These are phyloP conservation scores for Cryptoblepharus egeriae DNA, from an alignment of 2,797 vertebrate species.

Conservation along the genomic window DNA sequence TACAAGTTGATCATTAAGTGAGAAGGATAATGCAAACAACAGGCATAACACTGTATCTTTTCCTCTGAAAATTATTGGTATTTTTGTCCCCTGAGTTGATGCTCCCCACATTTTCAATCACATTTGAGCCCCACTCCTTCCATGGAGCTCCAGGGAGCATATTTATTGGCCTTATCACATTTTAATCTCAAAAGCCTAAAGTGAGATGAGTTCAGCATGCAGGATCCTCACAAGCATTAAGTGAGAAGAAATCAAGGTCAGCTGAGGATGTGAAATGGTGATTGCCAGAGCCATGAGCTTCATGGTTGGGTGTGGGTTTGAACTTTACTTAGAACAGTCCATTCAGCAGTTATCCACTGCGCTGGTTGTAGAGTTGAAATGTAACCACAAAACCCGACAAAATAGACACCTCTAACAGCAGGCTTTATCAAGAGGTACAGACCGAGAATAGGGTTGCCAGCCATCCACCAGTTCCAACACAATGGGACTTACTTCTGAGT, in stretches of 20 bases:
- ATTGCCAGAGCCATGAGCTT: not conserved
- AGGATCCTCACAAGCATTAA: not conserved
- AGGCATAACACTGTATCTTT: not conserved
- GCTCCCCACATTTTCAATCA: too few relatives aligned
- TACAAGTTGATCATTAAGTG: too few relatives aligned
- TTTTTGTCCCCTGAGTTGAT: not conserved
- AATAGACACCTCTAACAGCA: not conserved
- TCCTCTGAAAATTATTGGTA: not conserved
- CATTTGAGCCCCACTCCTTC: not conserved
- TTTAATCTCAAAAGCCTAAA: not conserved
- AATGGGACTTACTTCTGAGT: too few relatives aligned
- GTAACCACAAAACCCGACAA: not conserved
- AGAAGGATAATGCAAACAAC: not conserved
- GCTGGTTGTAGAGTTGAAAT: not conserved
- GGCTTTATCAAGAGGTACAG: not conserved
- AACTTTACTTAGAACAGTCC: not conserved
- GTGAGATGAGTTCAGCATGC: too few relatives aligned
- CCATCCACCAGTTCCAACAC: too few relatives aligned
- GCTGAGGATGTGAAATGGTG: not conserved
- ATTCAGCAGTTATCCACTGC: not conserved
- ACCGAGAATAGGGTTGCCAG: too few relatives aligned
- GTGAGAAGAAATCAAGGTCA: too few relatives aligned
- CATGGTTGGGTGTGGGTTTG: not conserved
- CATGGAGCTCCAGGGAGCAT: not conserved
- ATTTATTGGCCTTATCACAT: not conserved